A percentile compares a stretch with the other conserved stretches of the same genome.
phyloP scores from a whole-genome alignment of 1,140 invertebrate genomes.

The Hermatobates lingyangjiaoensis region DNA sequence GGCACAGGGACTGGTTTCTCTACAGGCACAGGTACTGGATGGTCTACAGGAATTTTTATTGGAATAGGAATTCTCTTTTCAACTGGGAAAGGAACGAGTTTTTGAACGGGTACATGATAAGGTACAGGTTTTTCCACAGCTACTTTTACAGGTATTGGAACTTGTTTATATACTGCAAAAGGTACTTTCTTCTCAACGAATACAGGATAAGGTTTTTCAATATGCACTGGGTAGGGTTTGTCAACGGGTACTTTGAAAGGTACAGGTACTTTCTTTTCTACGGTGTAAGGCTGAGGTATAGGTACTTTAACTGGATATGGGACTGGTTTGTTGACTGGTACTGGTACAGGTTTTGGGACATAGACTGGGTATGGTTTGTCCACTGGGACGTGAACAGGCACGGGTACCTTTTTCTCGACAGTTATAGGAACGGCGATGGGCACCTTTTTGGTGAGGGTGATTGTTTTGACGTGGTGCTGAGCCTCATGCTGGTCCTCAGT shows the following conservation, averaged over 20 bases:
- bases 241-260: conserved; percentile 15
- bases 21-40: conserved; percentile 29
- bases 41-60: conserved; percentile 30
- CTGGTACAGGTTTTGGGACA: conserved; percentile 13
- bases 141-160: conserved; percentile 29
- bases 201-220: conserved; percentile 13
- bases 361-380: conserved; percentile 9
- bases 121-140: conserved; percentile 37
- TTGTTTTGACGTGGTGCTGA: background rate
- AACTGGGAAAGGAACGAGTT: conserved; percentile 31
- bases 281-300: conserved; percentile 28
- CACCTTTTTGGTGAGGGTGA: conserved; percentile 6
- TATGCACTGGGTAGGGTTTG: conserved; percentile 12
- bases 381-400: conserved; percentile 8
- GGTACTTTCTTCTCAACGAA: conserved; percentile 14
- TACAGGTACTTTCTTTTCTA: conserved; percentile 14
- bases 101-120: conserved; percentile 21
- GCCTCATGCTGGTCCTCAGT: background rate
- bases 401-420: conserved; percentile 13
- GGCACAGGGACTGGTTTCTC: conserved; percentile 36
- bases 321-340: conserved; percentile 28
- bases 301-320: conserved; percentile 27
- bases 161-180: background rate
- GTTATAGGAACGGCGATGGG: conserved; percentile 2
- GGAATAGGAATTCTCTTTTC: conserved; percentile 41